A percentile compares a stretch with the other conserved stretches of the same genome.
phyloP scores from a whole-genome alignment of 2,113 vertebrate species.

The Phylloscopus trochilus region DNA sequence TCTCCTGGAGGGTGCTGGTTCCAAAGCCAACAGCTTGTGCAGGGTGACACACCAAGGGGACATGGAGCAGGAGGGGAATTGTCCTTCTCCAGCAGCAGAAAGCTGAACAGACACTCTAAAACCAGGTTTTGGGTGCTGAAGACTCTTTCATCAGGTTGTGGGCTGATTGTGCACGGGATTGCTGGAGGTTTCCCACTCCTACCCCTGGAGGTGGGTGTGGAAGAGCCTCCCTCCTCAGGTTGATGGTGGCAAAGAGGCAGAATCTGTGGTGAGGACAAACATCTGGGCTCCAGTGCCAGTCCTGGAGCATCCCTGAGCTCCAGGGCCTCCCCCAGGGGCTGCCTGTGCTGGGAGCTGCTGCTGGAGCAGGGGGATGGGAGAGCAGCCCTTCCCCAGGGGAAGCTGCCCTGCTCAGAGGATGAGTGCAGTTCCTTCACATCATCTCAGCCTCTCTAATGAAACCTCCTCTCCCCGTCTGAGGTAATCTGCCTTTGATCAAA shows the following conservation, averaged over 20 bases:
- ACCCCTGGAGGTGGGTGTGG: background rate
- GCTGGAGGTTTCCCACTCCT: background rate
- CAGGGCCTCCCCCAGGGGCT: background rate
- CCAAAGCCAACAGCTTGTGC: background rate
- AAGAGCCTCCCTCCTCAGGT: background rate
- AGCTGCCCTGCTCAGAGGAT: background rate
- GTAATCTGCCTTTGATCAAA: constrained; percentile 62
- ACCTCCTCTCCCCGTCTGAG: constrained; percentile 1
- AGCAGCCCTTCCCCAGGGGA: background rate
- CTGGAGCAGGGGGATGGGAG: background rate
- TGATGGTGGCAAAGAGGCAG: background rate
- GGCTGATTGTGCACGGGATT: background rate
- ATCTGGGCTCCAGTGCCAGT: background rate
- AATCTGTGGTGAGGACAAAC: background rate
- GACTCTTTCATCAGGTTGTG: background rate
- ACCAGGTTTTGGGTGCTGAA: background rate
- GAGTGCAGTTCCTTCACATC: constrained; percentile 24
- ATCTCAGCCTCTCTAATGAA: constrained; percentile 52
- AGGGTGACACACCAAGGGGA: background rate
- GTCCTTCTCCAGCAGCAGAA: background rate
- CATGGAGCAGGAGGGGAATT: background rate
- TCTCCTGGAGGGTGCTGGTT: background rate
- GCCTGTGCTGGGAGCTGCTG: background rate
- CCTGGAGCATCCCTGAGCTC: background rate
- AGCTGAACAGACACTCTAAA: background rate